Evolutionary conservation across 2,113 vertebrate species (phyloP).

Genomic region (Ameiurus melas): DNA sequence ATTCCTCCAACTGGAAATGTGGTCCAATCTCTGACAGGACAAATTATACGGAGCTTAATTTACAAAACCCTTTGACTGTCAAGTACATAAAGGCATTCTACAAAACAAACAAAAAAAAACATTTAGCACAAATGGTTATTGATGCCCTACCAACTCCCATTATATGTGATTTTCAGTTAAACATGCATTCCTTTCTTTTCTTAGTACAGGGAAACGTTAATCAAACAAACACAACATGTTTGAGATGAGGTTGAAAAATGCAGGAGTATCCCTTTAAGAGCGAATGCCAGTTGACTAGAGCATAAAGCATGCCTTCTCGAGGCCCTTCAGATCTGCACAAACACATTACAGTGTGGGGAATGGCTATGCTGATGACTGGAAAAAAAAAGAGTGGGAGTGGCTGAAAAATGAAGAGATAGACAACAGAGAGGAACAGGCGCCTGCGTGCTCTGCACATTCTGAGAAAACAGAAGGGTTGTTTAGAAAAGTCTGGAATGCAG

Average conservation of each 20-base stretch:
- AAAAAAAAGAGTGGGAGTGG: background rate
- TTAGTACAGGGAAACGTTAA: background rate
- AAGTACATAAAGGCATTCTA: background rate
- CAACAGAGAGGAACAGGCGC: conserved; percentile 5
- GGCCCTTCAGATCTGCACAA: conserved; percentile 28
- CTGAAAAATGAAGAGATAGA: background rate
- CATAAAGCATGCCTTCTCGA: conserved; percentile 10
- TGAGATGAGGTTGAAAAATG: background rate
- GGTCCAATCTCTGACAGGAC: background rate
- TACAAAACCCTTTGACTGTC: background rate
- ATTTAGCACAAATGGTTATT: background rate
- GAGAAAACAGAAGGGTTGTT: conserved; percentile 39
- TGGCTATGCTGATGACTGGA: background rate
- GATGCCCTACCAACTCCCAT: background rate
- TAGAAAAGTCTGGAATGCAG: conserved; percentile 51
- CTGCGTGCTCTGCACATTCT: background rate
- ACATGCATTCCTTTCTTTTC: background rate
- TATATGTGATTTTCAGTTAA: background rate
- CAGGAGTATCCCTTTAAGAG: background rate
- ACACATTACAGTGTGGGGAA: conserved; percentile 6
- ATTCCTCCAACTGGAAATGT: background rate
- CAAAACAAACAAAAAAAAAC: background rate
- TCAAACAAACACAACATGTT: background rate
- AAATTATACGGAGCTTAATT: background rate
- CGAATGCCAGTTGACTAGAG: background rate